These are phyloP conservation scores for Steromphala cineraria DNA, from an alignment of 2,888 invertebrate genomes.

Conservation along the genomic window DNA sequence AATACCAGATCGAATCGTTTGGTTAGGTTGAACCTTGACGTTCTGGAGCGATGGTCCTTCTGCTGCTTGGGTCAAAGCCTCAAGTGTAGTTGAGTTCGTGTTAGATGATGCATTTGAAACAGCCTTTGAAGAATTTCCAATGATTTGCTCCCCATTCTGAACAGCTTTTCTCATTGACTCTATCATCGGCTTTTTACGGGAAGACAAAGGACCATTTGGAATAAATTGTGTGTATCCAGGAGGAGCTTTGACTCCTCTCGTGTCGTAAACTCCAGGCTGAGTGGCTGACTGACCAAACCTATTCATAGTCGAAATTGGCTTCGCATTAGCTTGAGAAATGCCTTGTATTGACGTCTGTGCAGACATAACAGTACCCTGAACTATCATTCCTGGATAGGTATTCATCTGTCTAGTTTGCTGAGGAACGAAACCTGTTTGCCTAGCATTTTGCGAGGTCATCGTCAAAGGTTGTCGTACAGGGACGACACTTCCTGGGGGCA, in stretches of 20 bases:
- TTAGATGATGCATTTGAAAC: neutral
- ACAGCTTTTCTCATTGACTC: conserved; percentile 1
- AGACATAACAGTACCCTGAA: too few relatives aligned
- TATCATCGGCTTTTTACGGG: neutral
- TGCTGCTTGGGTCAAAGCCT: neutral
- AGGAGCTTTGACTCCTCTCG: neutral
- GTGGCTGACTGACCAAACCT: neutral
- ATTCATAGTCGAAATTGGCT: neutral
- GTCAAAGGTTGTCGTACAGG: too few relatives aligned
- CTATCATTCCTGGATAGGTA: too few relatives aligned
- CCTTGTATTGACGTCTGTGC: neutral
- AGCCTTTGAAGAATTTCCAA: neutral
- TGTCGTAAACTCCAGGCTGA: neutral
- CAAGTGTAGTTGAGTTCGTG: neutral
- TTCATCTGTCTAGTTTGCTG: too few relatives aligned
- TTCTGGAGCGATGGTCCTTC: neutral
- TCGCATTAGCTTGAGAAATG: neutral
- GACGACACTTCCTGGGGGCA: too few relatives aligned
- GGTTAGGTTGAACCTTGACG: neutral
- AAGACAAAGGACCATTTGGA: neutral
- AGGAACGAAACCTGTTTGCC: too few relatives aligned
- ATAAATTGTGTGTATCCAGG: neutral
- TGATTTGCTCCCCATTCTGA: neutral
- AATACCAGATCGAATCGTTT: neutral
- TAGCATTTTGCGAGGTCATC: too few relatives aligned